Conservation (phyloP, 2,113 vertebrate species). For the Rhinolophus sinicus region DNA sequence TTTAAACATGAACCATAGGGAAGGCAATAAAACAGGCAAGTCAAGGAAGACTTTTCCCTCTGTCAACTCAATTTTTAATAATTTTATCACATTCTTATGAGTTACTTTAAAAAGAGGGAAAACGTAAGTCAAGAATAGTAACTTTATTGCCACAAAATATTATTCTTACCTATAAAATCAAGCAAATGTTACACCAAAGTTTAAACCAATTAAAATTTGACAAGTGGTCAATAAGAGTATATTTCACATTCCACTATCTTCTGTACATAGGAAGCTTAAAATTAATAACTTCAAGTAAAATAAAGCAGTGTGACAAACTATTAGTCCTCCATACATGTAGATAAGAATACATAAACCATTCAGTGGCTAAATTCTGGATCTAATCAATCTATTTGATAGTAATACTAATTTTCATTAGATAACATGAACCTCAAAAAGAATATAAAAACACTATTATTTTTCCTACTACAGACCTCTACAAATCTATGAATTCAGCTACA, state of each 20-base stretch:
- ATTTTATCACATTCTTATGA: background rate
- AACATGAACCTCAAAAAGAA: conserved; percentile 24
- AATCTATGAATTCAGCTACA: conserved; percentile 5
- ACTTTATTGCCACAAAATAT: conserved; percentile 33
- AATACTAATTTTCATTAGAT: background rate
- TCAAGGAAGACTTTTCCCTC: background rate
- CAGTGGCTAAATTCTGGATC: background rate
- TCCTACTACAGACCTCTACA: background rate
- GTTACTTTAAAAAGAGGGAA: conserved; percentile 18
- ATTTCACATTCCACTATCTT: conserved; percentile 5
- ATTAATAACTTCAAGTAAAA: conserved; percentile 32
- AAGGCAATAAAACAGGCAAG: background rate
- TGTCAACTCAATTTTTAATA: background rate
- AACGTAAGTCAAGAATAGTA: conserved; percentile 2
- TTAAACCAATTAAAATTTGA: conserved; percentile 32
- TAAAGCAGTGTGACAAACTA: background rate
- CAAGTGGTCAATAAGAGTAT: background rate
- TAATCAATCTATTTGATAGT: background rate
- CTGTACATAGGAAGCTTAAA: background rate
- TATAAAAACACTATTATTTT: background rate
- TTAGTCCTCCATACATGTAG: background rate
- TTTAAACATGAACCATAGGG: background rate
- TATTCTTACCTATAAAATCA: background rate
- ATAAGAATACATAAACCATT: background rate
- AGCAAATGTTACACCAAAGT: background rate